Percentiles rank a stretch among this genome's conserved stretches.
Evolutionary conservation across 2,797 vertebrate genomes (phyloP).

Genomic region (Hipposideros larvatus): DNA sequence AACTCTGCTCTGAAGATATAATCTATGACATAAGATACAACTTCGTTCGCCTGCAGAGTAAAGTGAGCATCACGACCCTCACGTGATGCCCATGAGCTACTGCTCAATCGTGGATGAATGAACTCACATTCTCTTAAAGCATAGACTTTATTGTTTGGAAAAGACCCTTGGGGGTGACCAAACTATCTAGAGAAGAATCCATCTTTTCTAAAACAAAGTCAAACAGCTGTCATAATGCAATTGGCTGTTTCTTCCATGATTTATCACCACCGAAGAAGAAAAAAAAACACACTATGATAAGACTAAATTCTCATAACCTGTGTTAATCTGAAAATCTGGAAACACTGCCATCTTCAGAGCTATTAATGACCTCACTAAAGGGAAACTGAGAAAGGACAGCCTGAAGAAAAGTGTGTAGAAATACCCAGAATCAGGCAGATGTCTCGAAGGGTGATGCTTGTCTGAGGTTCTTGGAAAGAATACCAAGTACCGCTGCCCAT

Average conservation of each 20-base stretch:
- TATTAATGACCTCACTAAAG: neutral
- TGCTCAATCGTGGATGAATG: neutral
- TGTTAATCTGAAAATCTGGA: neutral
- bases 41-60: no score
- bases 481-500: neutral
- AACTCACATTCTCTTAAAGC: neutral
- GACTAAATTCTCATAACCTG: neutral
- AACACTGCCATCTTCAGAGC: neutral
- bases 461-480: neutral
- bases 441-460: no score
- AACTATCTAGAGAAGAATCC: neutral
- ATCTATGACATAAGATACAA: neutral
- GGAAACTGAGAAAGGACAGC: neutral
- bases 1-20: neutral
- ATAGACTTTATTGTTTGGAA: neutral
- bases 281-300: neutral
- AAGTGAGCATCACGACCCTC: neutral
- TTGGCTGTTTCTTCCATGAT: neutral
- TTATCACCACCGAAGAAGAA: no score
- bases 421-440: neutral
- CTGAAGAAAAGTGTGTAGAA: neutral
- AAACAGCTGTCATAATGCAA: neutral
- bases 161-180: neutral
- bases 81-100: neutral
- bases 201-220: neutral